Evolutionary conservation across 2,888 invertebrate species (phyloP).

Genomic region (Drosophila neotestacea): DNA sequence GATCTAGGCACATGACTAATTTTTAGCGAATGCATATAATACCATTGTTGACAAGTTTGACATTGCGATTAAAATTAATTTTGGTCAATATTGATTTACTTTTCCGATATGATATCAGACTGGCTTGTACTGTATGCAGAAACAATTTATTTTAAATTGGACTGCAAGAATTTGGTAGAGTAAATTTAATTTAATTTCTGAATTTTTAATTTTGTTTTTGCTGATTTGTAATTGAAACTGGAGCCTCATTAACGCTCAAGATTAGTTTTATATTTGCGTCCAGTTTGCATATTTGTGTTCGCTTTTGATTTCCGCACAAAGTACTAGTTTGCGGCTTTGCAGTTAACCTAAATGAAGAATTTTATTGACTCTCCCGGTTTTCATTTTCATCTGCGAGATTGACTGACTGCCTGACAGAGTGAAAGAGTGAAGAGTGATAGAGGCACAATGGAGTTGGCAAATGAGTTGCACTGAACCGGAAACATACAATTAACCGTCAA

Average conservation of each 20-base stretch:
- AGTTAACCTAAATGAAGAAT: constrained; percentile 51
- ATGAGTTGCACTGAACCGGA: constrained; percentile 77
- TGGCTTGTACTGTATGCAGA: constrained; percentile 18
- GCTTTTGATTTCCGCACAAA: constrained; percentile 44
- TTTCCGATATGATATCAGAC: constrained; percentile 43
- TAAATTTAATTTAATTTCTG: neutral
- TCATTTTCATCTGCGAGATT: constrained; percentile 67
- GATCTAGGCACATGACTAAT: constrained; percentile 65
- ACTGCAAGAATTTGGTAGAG: constrained; percentile 22
- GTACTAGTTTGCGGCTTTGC: constrained; percentile 8
- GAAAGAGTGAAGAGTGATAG: constrained; percentile 39
- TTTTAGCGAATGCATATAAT: constrained; percentile 30
- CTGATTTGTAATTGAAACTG: constrained; percentile 20
- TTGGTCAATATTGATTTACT: constrained; percentile 66
- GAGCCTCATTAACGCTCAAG: constrained; percentile 28
- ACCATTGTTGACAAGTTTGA: constrained; percentile 61
- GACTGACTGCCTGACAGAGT: constrained; percentile 37
- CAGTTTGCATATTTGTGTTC: constrained; percentile 19
- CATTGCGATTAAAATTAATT: constrained; percentile 68
- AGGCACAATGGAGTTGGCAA: constrained; percentile 54
- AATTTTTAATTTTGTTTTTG: constrained; percentile 2
- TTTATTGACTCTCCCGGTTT: constrained; percentile 65
- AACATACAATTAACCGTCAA: constrained; percentile 74
- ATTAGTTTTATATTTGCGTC: constrained; percentile 14
- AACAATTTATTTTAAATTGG: constrained; percentile 17